phyloP scores from a whole-genome alignment of 2,888 invertebrate genomes.

The Nudaria mundana region DNA sequence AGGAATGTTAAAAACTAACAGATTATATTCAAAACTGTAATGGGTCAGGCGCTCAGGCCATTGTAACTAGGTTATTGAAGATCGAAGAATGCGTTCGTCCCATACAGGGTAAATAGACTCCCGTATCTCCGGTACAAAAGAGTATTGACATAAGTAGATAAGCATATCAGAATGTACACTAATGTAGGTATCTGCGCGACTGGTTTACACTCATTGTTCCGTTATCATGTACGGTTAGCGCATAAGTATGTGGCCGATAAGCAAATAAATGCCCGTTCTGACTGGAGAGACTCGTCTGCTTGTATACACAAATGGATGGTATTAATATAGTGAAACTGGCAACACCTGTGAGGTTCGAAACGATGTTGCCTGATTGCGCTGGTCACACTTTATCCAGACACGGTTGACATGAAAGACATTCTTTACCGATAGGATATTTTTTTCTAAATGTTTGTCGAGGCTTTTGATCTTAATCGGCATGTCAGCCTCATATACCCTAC shows the following conservation, averaged over 20 bases:
- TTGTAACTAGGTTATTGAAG: conserved; percentile 67
- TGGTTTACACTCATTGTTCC: conserved; percentile 74
- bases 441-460: too few relatives aligned
- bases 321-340: background rate
- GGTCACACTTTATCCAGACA: too few relatives aligned
- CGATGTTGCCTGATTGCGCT: too few relatives aligned
- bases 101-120: conserved; percentile 76
- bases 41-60: conserved; percentile 13
- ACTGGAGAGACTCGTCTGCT: conserved; percentile 32
- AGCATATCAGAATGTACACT: conserved; percentile 70
- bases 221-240: conserved; percentile 73
- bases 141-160: conserved; percentile 76
- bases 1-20: too few relatives aligned
- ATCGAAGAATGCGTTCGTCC: conserved; percentile 65
- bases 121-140: conserved; percentile 77
- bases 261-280: conserved; percentile 63
- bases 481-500: too few relatives aligned
- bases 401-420: too few relatives aligned
- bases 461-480: too few relatives aligned
- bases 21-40: background rate
- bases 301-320: too few relatives aligned
- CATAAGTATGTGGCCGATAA: conserved; percentile 74
- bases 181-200: conserved; percentile 63
- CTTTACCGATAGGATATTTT: too few relatives aligned
- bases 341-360: too few relatives aligned